Percentiles rank a stretch among this genome's conserved stretches.
phyloP scores from a whole-genome alignment of 2,888 invertebrate genomes.

The Amphiduros pacificus region DNA sequence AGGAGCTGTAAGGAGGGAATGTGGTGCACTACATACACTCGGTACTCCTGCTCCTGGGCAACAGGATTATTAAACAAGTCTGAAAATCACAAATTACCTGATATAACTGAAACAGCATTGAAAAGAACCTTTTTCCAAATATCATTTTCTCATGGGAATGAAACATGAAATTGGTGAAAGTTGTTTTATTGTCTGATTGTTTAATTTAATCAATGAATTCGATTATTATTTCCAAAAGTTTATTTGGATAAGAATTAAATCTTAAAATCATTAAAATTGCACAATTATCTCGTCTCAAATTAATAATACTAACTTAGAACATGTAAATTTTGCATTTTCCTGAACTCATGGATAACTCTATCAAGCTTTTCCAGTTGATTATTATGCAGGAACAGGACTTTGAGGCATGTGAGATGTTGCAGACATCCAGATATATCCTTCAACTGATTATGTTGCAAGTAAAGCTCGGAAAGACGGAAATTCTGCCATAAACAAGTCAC shows the following conservation, averaged over 20 bases:
- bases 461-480: slow-evolving; percentile 45
- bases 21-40: slow-evolving; percentile 46
- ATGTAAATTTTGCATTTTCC: slow-evolving; percentile 46
- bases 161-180: no score
- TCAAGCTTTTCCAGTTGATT: slow-evolving; percentile 53
- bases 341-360: slow-evolving; percentile 43
- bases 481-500: slow-evolving; percentile 41
- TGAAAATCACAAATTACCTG: slow-evolving; percentile 25
- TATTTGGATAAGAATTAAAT: no score
- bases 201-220: no score
- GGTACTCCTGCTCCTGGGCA: slow-evolving; percentile 52
- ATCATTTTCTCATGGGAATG: no score
- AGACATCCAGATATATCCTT: slow-evolving; percentile 43
- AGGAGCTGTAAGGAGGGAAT: slow-evolving; percentile 50
- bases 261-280: no score
- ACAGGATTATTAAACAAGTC: slow-evolving; percentile 57
- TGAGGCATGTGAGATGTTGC: slow-evolving; percentile 44
- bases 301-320: slow-evolving; percentile 43
- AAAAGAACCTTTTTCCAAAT: no score
- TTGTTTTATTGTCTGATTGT: no score
- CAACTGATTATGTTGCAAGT: slow-evolving; percentile 51
- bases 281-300: no score
- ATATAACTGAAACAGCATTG: no score
- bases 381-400: slow-evolving; percentile 49
- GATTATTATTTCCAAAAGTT: no score